Conservation (phyloP, 2,797 vertebrate genomes). For the Darevskia mixta region DNA sequence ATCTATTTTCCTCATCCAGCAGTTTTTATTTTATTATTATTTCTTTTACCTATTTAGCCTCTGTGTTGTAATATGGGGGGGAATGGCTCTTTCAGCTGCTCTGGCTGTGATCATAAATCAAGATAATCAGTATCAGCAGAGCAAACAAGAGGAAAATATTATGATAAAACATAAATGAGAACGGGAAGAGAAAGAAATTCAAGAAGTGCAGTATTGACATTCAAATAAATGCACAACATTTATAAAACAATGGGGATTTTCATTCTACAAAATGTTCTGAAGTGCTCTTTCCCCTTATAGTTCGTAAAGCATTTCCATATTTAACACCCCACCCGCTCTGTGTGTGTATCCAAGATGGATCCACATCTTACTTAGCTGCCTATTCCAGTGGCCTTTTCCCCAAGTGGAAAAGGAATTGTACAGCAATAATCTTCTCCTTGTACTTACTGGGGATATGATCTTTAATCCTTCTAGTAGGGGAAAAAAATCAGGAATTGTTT, state of each 20-base stretch:
- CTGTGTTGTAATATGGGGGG: constrained; percentile 64
- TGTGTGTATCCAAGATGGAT: background rate
- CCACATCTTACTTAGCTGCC: background rate
- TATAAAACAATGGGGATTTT: constrained; percentile 60
- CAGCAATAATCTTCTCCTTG: constrained; percentile 38
- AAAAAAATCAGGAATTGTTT: constrained; percentile 37
- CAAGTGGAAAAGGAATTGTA: background rate
- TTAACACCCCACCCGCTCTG: background rate
- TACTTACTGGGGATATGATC: background rate
- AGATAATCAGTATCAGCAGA: constrained; percentile 77
- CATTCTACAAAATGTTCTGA: constrained; percentile 49
- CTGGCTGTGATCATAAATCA: constrained; percentile 78
- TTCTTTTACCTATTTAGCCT: constrained; percentile 62
- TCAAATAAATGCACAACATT: constrained; percentile 72
- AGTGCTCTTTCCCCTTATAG: constrained; percentile 4
- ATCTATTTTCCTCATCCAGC: constrained; percentile 69
- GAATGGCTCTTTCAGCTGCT: constrained; percentile 63
- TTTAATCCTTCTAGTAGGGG: background rate
- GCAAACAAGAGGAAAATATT: constrained; percentile 75
- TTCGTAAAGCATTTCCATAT: constrained; percentile 41
- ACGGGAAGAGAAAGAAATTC: constrained; percentile 55
- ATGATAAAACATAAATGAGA: constrained; percentile 69
- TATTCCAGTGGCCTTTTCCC: constrained; percentile 15
- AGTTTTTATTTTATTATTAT: constrained; percentile 45
- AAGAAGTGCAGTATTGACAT: constrained; percentile 52